phyloP scores from a whole-genome alignment of 2,888 invertebrate genomes.

The Cinara cedri region DNA sequence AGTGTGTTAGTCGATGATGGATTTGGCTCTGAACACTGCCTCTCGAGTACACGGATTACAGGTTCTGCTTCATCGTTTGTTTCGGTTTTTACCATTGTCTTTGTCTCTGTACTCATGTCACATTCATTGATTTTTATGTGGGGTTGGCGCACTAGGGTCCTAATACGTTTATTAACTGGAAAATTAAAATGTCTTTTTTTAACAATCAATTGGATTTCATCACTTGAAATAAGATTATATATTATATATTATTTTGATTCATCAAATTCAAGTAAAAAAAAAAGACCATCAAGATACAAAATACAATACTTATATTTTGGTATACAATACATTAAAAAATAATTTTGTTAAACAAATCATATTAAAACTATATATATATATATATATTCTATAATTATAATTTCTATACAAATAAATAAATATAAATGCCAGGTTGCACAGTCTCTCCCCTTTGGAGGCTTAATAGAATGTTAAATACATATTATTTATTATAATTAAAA shows the following conservation, averaged over 20 bases:
- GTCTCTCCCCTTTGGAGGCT: not conserved
- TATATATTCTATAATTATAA: conserved; percentile 31
- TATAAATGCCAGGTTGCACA: conserved; percentile 37
- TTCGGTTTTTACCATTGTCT: not conserved
- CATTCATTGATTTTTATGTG: conserved; percentile 49
- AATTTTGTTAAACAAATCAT: conserved; percentile 49
- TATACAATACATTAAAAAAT: conserved; percentile 46
- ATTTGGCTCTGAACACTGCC: conserved; percentile 69
- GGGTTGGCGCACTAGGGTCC: conserved; percentile 47
- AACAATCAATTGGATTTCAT: not conserved
- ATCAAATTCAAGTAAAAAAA: conserved; percentile 24
- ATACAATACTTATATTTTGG: conserved; percentile 47
- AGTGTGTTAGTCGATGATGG: conserved; percentile 67
- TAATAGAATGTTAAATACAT: conserved; percentile 13
- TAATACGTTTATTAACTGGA: conserved; percentile 54
- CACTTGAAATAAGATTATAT: not conserved
- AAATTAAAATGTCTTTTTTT: conserved; percentile 41
- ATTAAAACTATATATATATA: conserved; percentile 45
- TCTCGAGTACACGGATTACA: conserved; percentile 63
- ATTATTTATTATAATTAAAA: not conserved
- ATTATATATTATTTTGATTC: not conserved
- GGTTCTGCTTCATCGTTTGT: conserved; percentile 45
- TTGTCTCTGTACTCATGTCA: conserved; percentile 32
- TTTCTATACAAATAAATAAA: conserved; percentile 54
- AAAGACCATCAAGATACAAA: conserved; percentile 33